These are phyloP conservation scores for Sceloporus tristichus DNA, from an alignment of 2,113 vertebrate species.

Conservation along the genomic window DNA sequence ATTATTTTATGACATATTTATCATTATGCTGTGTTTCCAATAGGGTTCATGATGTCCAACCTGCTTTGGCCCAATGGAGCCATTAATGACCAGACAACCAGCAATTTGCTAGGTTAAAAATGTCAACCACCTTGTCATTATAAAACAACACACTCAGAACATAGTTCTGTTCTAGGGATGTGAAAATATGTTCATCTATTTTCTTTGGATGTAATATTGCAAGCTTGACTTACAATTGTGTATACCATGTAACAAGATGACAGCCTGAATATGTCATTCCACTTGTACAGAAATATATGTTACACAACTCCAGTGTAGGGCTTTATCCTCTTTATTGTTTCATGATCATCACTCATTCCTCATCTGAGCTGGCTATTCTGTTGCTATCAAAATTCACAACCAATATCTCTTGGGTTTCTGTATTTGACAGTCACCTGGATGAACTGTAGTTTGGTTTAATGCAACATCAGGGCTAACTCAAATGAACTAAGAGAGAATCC, in stretches of 20 bases:
- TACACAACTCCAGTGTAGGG: neutral
- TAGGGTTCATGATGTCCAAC: neutral
- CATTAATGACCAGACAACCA: neutral
- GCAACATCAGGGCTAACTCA: neutral
- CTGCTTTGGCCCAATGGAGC: neutral
- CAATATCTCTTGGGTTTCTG: neutral
- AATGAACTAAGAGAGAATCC: neutral
- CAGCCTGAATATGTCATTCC: no score
- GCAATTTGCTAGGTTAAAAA: slow-evolving; percentile 2
- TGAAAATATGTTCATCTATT: no score
- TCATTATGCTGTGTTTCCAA: neutral
- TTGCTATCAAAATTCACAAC: neutral
- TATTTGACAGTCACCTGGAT: neutral
- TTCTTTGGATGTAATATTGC: no score
- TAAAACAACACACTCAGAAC: neutral
- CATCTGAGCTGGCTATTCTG: neutral
- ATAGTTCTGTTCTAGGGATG: no score
- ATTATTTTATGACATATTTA: slow-evolving; percentile 16
- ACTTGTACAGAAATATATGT: no score
- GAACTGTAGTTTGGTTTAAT: neutral
- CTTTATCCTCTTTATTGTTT: neutral
- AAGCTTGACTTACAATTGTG: no score
- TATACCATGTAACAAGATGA: no score
- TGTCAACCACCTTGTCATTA: neutral
- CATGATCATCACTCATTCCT: neutral